Evolutionary conservation across 2,113 vertebrate species (phyloP).

Genomic region (Neotoma lepida): DNA sequence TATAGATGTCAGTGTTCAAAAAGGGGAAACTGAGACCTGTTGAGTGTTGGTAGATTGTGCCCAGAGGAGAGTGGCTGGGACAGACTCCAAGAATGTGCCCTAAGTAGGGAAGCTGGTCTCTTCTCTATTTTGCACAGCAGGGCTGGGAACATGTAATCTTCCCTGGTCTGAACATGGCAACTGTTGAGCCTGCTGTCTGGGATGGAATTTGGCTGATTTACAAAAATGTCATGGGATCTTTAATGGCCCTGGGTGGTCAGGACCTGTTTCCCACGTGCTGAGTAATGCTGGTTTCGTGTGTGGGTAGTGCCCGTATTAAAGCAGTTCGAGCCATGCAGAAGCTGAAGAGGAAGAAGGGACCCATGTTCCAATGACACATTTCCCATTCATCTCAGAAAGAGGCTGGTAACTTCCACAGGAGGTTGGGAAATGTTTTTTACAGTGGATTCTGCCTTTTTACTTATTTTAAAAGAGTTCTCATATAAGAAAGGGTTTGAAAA

Average conservation of each 20-base stretch:
- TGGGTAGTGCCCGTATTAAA: constrained; percentile 74
- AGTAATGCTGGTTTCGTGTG: constrained; percentile 75
- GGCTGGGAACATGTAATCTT: background rate
- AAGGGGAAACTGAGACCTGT: background rate
- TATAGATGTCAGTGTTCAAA: background rate
- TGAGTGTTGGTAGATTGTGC: background rate
- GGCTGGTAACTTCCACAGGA: background rate
- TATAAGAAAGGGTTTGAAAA: background rate
- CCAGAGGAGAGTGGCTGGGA: background rate
- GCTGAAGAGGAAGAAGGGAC: constrained; percentile 43
- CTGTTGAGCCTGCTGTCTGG: constrained; percentile 28
- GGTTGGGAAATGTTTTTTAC: background rate
- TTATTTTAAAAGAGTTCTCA: background rate
- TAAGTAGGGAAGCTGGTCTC: background rate
- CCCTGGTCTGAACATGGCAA: background rate
- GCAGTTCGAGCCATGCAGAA: constrained; percentile 42
- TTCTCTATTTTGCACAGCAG: background rate
- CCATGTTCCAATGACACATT: constrained; percentile 16
- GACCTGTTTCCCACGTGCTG: constrained; percentile 72
- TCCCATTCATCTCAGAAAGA: background rate
- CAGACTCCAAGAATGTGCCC: background rate
- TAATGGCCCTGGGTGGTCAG: constrained; percentile 70
- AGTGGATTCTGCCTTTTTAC: background rate
- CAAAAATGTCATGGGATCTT: constrained; percentile 68
- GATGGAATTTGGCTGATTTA: constrained; percentile 62